Evolutionary conservation across 92 coral and sea anemone species (phyloP).

Genomic region (Phenganax marumi): DNA sequence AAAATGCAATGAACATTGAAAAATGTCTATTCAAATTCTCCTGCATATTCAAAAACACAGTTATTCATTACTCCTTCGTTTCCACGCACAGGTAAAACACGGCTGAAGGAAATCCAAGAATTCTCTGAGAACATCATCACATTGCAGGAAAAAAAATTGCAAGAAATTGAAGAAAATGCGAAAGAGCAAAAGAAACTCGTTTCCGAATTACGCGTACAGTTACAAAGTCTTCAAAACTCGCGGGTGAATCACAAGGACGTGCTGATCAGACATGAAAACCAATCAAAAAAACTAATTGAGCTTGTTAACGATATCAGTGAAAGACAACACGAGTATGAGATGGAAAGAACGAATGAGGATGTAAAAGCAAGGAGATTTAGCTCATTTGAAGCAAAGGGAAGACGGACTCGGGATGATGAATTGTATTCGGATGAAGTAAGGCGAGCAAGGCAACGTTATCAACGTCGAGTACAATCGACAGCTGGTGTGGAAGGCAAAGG

Average conservation of each 20-base stretch:
- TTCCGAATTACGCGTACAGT: conserved; percentile 18
- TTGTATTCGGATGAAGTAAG: conserved; percentile 4
- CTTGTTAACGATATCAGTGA: conserved; percentile 31
- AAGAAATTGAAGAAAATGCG: conserved; percentile 34
- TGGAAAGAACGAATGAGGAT: not conserved
- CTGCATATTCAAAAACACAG: too few relatives aligned
- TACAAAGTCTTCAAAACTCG: conserved; percentile 38
- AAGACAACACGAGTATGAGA: conserved; percentile 33
- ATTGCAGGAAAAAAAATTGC: conserved; percentile 27
- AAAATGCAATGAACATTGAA: too few relatives aligned
- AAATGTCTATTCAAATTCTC: too few relatives aligned
- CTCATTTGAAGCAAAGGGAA: conserved; percentile 19
- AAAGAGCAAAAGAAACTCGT: conserved; percentile 26
- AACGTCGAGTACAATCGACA: conserved; percentile 11
- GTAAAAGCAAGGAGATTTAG: conserved; percentile 27
- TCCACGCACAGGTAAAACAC: conserved; percentile 2
- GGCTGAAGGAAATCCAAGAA: conserved; percentile 35
- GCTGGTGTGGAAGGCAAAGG: conserved; percentile 10
- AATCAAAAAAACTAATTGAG: conserved; percentile 29
- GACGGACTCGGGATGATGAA: not conserved
- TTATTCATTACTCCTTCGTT: too few relatives aligned
- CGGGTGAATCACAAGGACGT: conserved; percentile 44
- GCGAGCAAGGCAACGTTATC: not conserved
- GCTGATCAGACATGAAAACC: conserved; percentile 33
- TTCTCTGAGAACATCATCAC: conserved; percentile 26